These are phyloP conservation scores for Odontesthes bonariensis DNA, from an alignment of 2,113 vertebrate genomes.

Conservation along the genomic window DNA sequence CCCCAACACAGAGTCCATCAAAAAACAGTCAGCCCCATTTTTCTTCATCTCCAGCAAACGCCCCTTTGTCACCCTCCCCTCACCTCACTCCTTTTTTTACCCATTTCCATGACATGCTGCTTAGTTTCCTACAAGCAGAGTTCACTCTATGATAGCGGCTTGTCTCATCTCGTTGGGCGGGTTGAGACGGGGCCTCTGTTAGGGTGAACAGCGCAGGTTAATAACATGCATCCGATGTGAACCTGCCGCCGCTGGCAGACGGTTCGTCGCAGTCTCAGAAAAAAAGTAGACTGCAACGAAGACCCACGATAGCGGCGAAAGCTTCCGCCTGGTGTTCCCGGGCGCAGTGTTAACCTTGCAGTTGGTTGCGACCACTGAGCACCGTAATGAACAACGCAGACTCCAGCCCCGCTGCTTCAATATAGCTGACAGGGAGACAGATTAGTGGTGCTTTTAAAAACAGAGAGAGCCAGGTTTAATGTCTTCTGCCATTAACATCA, in stretches of 20 bases:
- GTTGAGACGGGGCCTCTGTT: neutral
- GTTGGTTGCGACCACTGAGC: constrained; percentile 51
- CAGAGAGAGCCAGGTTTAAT: constrained; percentile 71
- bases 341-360: constrained; percentile 38
- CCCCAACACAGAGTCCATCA: constrained; percentile 31
- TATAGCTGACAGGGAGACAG: constrained; percentile 74
- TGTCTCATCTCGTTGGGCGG: constrained; percentile 6
- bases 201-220: constrained; percentile 40
- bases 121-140: constrained; percentile 40
- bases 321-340: constrained; percentile 13
- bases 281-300: constrained; percentile 46
- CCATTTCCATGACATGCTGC: constrained; percentile 51
- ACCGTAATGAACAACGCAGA: constrained; percentile 59
- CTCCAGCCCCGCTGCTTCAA: constrained; percentile 49
- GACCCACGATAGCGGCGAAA: constrained; percentile 24
- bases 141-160: constrained; percentile 4
- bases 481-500: constrained; percentile 73
- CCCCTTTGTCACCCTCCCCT: constrained; percentile 42
- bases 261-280: constrained; percentile 13
- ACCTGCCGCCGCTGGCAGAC: no score
- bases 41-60: constrained; percentile 37
- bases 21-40: constrained; percentile 50
- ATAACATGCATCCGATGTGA: constrained; percentile 46
- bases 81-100: constrained; percentile 44
- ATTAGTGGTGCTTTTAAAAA: constrained; percentile 75